These are phyloP conservation scores for Andrena fulva DNA, from an alignment of 2,888 invertebrate species.

Conservation along the genomic window DNA sequence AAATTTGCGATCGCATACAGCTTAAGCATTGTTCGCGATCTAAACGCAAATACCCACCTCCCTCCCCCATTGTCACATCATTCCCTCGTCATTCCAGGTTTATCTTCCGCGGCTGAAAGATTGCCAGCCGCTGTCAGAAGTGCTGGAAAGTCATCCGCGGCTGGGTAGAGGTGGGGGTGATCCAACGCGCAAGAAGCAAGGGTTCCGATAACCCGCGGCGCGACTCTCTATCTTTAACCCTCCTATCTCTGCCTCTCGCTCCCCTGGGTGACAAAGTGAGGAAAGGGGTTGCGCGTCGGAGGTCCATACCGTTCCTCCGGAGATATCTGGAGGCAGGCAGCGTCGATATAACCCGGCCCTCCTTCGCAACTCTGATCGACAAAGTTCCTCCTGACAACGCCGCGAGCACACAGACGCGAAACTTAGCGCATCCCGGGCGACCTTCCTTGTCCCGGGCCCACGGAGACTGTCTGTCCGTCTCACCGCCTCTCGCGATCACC, in stretches of 20 bases:
- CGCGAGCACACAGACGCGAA: conserved; percentile 68
- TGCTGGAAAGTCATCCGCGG: conserved; percentile 35
- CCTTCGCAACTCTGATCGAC: conserved; percentile 78
- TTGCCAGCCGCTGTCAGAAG: conserved; percentile 38
- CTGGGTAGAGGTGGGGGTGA: conserved; percentile 6
- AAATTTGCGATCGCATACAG: not conserved
- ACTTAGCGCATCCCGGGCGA: conserved; percentile 55
- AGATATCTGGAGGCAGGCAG: conserved; percentile 60
- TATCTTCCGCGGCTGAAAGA: conserved; percentile 52
- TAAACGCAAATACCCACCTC: conserved; percentile 8
- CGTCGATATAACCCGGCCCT: conserved; percentile 70
- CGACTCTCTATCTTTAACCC: conserved; percentile 16
- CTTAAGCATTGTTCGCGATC: not conserved
- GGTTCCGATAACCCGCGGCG: conserved; percentile 36
- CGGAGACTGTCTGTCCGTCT: conserved; percentile 6
- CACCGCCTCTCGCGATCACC: not conserved
- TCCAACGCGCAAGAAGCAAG: conserved; percentile 16
- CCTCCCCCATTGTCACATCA: conserved; percentile 31
- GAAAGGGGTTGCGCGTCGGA: conserved; percentile 9
- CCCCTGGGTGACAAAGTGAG: conserved; percentile 23
- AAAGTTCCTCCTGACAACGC: conserved; percentile 73
- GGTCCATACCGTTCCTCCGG: conserved; percentile 55
- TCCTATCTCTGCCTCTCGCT: not conserved
- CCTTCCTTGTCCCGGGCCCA: conserved; percentile 35
- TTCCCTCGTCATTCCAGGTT: conserved; percentile 14